Evolutionary conservation across 2,113 vertebrate genomes (phyloP).

Genomic region (Eulacestoma nigropectus): DNA sequence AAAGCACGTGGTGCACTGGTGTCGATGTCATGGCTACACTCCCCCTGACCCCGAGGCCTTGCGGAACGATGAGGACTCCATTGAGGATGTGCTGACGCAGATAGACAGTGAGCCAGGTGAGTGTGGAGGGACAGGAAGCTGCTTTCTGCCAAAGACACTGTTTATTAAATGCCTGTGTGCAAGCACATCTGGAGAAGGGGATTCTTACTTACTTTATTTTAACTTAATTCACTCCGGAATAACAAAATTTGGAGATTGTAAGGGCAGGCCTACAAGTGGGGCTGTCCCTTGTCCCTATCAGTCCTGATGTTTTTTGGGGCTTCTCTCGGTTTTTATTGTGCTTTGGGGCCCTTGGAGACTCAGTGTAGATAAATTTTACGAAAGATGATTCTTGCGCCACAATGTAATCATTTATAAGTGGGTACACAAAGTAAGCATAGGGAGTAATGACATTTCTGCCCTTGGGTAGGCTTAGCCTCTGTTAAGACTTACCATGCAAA

Average conservation of each 20-base stretch:
- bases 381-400: background rate
- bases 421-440: background rate
- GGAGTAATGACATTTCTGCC: background rate
- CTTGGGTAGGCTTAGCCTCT: background rate
- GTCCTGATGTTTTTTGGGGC: background rate
- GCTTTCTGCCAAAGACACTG: background rate
- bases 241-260: background rate
- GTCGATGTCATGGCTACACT: conserved; percentile 90
- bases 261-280: background rate
- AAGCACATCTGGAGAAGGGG: background rate
- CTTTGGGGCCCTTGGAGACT: background rate
- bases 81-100: conserved; percentile 93
- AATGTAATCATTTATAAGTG: background rate
- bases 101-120: conserved; percentile 93
- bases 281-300: background rate
- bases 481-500: background rate
- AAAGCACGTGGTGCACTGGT: conserved; percentile 92
- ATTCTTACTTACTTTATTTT: background rate
- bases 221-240: background rate
- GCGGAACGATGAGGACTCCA: conserved; percentile 81
- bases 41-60: conserved; percentile 88
- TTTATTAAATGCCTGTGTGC: background rate
- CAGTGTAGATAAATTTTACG: background rate
- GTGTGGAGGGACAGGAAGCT: background rate
- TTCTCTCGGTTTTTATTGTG: background rate